Evolutionary conservation across 2,797 vertebrate species (phyloP).

Genomic region (Anabas testudineus): DNA sequence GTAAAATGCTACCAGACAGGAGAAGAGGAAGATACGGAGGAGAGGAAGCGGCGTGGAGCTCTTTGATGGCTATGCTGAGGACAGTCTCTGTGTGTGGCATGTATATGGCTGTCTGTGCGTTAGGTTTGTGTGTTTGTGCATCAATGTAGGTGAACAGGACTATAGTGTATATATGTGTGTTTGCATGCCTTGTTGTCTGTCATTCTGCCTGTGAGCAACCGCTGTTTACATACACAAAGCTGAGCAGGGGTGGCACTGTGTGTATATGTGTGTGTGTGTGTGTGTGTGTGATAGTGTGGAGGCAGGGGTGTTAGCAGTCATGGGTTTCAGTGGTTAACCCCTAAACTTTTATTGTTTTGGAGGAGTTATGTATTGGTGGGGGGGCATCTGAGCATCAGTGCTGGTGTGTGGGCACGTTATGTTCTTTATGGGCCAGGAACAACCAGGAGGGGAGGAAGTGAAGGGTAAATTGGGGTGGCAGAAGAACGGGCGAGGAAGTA

Average conservation of each 20-base stretch:
- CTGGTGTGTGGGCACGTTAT: constrained; percentile 71
- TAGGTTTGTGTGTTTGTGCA: constrained; percentile 43
- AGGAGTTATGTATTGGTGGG: constrained; percentile 31
- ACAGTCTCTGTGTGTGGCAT: constrained; percentile 65
- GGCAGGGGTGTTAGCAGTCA: constrained; percentile 66
- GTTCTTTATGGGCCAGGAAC: constrained; percentile 76
- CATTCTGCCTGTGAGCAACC: constrained; percentile 71
- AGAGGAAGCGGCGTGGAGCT: constrained; percentile 51
- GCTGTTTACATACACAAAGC: constrained; percentile 75
- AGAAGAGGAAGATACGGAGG: constrained; percentile 47
- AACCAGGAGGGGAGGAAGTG: constrained; percentile 78
- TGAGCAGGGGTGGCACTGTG: constrained; percentile 58
- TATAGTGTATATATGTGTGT: constrained; percentile 55
- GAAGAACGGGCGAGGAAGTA: constrained; percentile 78
- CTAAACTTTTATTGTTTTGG: constrained; percentile 76
- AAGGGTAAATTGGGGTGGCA: constrained; percentile 65
- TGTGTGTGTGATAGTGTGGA: constrained; percentile 50
- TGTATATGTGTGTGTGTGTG: constrained; percentile 50
- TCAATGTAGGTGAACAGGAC: constrained; percentile 54
- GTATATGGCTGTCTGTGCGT: constrained; percentile 50
- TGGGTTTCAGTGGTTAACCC: constrained; percentile 81
- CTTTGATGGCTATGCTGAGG: constrained; percentile 60
- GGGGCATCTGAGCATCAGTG: constrained; percentile 41
- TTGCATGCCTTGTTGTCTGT: constrained; percentile 70
- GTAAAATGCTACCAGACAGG: constrained; percentile 70